Base-by-base conservation (phyloP, 92 coral and sea anemone species). In the Phenganax subtilis region DNA sequence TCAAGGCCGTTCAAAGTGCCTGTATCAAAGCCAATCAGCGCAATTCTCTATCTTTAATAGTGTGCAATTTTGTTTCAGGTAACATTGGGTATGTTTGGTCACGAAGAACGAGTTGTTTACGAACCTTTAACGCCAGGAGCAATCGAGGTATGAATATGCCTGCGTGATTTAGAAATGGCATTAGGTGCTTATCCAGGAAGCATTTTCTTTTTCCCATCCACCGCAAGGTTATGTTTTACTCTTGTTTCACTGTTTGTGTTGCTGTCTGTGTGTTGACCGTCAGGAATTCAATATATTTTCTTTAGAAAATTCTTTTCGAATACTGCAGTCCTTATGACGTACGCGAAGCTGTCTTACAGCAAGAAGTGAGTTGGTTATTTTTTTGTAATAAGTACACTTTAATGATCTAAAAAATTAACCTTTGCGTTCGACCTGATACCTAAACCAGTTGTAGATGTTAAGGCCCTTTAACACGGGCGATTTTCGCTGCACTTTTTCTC, bases 271-370 rank as follows among this genome's bases (percentile, higher is more conserved):
- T 5, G 5, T 37, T 37, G 47, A 37, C 47, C 47, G 47, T 37
- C 2, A 37, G 47, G 47, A 37, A 73, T 30, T 44, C 16, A 54
- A 52, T 47, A n/a, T 80, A 59, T 51, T 2, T 71, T 74, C 73
- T 81, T 71, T 78, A 94, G 98, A 94, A 94, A 90, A 90, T 89
- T 66, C 86, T 94, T 12, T 94, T 90, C 80, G 90, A 96, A 16
- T 91, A 86, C 87, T 94, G 98, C 83, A 90, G 88, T 79, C 97
- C 98, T 72, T 96, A 94, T 85, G 98, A 94, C 65, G 96, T 92
- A 80, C 88, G 98, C 58, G 98, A 93, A 73, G 93, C 98, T 4
- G 98, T 91, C 47, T 84, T 93, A 30, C 98, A 93, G 51, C 98
- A 93, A 75, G 98, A 93, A 92, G 98, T 93, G 56, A 64, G 54